A percentile compares a stretch with the other conserved stretches of the same genome.
Conservation (phyloP, 2,113 vertebrate genomes). For the Ploceus nigricollis region DNA sequence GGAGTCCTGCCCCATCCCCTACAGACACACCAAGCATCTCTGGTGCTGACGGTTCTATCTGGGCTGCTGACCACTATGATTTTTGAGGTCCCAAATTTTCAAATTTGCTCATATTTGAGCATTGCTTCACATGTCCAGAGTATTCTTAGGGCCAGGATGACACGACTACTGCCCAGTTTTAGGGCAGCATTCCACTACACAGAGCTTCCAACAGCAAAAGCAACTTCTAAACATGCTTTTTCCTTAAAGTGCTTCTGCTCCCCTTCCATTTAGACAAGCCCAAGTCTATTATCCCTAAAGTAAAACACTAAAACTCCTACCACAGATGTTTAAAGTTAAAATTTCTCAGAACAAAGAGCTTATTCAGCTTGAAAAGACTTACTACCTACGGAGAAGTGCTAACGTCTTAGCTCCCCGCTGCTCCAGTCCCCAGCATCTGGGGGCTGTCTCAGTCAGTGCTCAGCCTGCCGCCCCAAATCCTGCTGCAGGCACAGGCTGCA, state of each 20-base stretch:
- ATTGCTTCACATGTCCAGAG: background rate
- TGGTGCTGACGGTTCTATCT: background rate
- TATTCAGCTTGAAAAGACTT: constrained; percentile 23
- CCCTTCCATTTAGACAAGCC: background rate
- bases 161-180: background rate
- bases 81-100: background rate
- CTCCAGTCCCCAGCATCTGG: background rate
- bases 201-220: background rate
- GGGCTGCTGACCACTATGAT: background rate
- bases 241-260: background rate
- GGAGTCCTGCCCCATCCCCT: background rate
- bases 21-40: background rate
- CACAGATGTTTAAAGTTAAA: background rate
- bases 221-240: accelerated
- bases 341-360: constrained; percentile 57
- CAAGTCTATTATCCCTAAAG: background rate
- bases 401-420: background rate
- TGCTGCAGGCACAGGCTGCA: background rate
- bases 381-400: background rate
- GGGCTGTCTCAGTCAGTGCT: constrained; percentile 27
- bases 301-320: background rate
- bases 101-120: background rate
- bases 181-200: accelerated
- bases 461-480: constrained; percentile 21
- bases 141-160: background rate